Percentiles rank a stretch among this genome's conserved stretches.
phyloP scores from a whole-genome alignment of 2,888 invertebrate species.

The Dryococelus australis region DNA sequence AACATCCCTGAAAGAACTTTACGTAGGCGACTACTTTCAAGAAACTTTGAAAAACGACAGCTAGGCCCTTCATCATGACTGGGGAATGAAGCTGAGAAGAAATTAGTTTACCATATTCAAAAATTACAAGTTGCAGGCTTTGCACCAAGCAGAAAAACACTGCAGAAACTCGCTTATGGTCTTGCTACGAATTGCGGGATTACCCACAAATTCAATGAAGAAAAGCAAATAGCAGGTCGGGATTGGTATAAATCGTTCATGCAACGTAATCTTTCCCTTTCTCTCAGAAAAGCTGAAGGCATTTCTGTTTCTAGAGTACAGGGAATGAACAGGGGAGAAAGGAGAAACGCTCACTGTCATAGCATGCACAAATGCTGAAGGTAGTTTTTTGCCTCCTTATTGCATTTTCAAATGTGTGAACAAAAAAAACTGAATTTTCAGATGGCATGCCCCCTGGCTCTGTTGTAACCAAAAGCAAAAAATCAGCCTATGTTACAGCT shows the following conservation, averaged over 20 bases:
- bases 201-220: too few species aligned
- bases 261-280: background rate
- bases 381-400: constrained; percentile 11
- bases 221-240: constrained; percentile 12
- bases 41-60: too few species aligned
- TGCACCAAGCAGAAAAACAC: constrained; percentile 19
- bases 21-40: background rate
- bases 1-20: background rate
- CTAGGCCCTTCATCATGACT: constrained; percentile 7
- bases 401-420: constrained; percentile 51
- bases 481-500: too few species aligned
- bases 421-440: constrained; percentile 49
- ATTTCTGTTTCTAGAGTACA: background rate
- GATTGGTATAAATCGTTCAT: constrained; percentile 26
- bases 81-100: background rate
- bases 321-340: constrained; percentile 46
- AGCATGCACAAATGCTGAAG: constrained; percentile 35
- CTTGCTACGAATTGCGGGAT: background rate
- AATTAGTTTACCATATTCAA: constrained; percentile 11
- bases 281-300: constrained; percentile 12
- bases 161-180: background rate
- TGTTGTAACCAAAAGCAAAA: constrained; percentile 44
- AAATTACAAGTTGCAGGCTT: too few species aligned
- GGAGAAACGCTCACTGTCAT: constrained; percentile 50
- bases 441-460: constrained; percentile 42